Evolutionary conservation across 2,888 invertebrate genomes (phyloP).

Genomic region (Nasonia oneida): DNA sequence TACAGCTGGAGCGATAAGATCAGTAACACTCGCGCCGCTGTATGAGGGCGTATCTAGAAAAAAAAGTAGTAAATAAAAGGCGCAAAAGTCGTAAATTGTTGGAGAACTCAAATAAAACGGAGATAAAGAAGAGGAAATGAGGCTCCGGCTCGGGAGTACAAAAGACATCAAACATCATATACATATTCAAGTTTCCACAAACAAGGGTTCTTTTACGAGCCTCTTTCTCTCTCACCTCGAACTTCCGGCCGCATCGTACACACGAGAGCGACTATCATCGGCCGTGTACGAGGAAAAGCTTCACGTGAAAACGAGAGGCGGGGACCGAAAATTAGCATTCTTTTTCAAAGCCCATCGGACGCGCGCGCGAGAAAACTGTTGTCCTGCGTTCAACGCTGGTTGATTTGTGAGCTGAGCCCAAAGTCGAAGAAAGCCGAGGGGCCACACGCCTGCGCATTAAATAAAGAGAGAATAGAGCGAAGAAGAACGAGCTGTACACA

Average conservation of each 20-base stretch:
- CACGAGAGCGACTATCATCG: too few relatives aligned
- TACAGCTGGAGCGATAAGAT: not conserved
- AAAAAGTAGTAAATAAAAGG: conserved; percentile 15
- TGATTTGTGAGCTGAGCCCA: conserved; percentile 25
- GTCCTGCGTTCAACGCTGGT: conserved; percentile 22
- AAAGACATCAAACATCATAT: conserved; percentile 9
- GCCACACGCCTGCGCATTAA: not conserved
- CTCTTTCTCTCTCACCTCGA: not conserved
- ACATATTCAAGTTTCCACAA: conserved; percentile 36
- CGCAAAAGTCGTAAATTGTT: not conserved
- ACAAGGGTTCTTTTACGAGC: conserved; percentile 54
- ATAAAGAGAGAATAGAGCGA: not conserved
- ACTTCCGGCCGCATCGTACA: conserved; percentile 45
- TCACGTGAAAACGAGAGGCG: not conserved
- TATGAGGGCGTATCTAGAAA: not conserved
- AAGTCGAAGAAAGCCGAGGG: conserved; percentile 2
- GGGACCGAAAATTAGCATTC: conserved; percentile 49
- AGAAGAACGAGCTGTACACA: not conserved
- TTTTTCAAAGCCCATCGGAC: not conserved
- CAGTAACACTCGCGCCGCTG: not conserved
- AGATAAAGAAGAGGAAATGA: conserved; percentile 28
- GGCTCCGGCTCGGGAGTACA: conserved; percentile 5
- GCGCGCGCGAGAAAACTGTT: not conserved
- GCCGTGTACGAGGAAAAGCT: not conserved
- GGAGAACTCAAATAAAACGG: not conserved